Evolutionary conservation across 35 echinoderm and acorn worm genomes (phyloP).

Genomic region (Diadema setosum): DNA sequence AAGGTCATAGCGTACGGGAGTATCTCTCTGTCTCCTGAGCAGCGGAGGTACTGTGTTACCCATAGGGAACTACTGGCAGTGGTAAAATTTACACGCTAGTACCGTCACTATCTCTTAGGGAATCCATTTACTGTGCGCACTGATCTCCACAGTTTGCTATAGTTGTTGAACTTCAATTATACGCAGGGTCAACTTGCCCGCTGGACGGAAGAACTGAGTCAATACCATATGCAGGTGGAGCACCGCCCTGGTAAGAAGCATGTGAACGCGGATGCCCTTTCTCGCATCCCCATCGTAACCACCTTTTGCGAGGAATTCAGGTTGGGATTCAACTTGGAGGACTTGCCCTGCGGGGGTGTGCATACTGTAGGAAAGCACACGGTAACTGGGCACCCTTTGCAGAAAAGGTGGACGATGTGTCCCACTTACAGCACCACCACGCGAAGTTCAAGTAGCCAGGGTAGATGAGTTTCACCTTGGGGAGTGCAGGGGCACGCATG

Average conservation of each 20-base stretch:
- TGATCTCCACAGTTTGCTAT: conserved; percentile 39
- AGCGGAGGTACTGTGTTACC: conserved; percentile 29
- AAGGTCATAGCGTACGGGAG: too few relatives aligned
- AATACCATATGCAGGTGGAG: conserved; percentile 26
- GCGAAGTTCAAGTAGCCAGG: too few relatives aligned
- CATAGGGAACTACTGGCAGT: conserved; percentile 26
- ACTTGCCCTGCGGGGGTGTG: conserved; percentile 46
- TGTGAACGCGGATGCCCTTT: conserved; percentile 29
- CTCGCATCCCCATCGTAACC: background rate
- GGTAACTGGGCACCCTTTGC: conserved; percentile 23
- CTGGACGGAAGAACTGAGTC: conserved; percentile 43
- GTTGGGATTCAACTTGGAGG: background rate
- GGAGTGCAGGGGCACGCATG: too few relatives aligned
- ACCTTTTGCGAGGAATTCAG: background rate
- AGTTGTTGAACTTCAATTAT: conserved; percentile 21
- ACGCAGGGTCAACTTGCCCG: conserved; percentile 31
- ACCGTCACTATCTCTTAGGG: conserved; percentile 21
- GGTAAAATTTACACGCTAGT: conserved; percentile 12
- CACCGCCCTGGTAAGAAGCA: conserved; percentile 34
- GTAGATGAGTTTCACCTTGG: too few relatives aligned
- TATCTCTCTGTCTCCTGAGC: too few relatives aligned
- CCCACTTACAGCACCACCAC: background rate
- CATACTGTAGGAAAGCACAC: conserved; percentile 34
- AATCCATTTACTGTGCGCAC: conserved; percentile 26
- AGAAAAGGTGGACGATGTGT: conserved; percentile 42